Evolutionary conservation across 2,888 invertebrate genomes (phyloP).

Genomic region (Heliconius hortense): DNA sequence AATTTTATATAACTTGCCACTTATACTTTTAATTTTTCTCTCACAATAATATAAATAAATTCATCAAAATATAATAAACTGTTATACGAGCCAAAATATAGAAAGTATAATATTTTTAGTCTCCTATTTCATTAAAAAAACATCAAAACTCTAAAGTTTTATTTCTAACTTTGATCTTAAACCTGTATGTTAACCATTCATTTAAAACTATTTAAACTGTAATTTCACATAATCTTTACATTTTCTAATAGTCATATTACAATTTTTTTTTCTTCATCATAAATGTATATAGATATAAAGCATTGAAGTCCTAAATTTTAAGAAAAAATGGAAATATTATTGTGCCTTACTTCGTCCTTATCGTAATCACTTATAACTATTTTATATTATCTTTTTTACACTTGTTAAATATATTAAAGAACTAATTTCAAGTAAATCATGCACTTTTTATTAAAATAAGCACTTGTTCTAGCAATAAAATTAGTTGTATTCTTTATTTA

Average conservation of each 20-base stretch:
- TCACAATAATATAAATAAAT: no score
- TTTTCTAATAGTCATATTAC: not conserved
- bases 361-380: not conserved
- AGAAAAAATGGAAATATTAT: not conserved
- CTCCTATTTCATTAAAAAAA: no score
- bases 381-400: not conserved
- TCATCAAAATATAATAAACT: no score
- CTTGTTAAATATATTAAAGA: not conserved
- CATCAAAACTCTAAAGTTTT: no score
- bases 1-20: no score
- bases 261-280: not conserved
- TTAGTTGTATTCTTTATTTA: not conserved
- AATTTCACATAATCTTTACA: not conserved
- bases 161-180: no score
- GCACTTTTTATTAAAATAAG: not conserved
- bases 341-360: constrained; percentile 4
- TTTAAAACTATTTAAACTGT: not conserved
- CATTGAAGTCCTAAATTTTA: not conserved
- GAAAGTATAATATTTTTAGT: no score
- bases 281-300: not conserved
- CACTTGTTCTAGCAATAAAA: not conserved
- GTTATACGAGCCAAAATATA: no score
- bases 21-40: no score
- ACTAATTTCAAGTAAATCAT: not conserved
- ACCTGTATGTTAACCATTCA: no score